Evolutionary conservation across 1,140 invertebrate genomes (phyloP).

Genomic region (Brachionus manjavacas): DNA sequence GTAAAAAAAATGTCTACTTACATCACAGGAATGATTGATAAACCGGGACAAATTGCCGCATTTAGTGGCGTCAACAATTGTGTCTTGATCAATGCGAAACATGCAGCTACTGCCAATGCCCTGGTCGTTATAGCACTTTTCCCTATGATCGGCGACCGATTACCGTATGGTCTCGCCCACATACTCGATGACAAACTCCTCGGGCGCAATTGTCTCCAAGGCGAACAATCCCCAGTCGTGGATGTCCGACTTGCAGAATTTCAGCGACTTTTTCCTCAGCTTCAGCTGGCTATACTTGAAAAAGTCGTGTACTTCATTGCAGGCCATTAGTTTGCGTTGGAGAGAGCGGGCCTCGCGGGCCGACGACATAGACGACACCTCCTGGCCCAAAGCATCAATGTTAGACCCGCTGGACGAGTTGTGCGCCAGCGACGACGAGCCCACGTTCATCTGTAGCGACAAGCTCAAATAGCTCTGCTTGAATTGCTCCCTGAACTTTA

Average conservation of each 20-base stretch:
- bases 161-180: slow-evolving; percentile 93
- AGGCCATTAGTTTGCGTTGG: slow-evolving; percentile 38
- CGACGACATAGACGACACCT: neutral
- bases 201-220: slow-evolving; percentile 93
- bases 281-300: slow-evolving; percentile 49
- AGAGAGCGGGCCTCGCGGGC: slow-evolving; percentile 5
- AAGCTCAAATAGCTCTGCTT: neutral
- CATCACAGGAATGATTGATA: slow-evolving; percentile 99
- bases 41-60: slow-evolving; percentile 95
- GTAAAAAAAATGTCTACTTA: slow-evolving; percentile 65
- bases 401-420: neutral
- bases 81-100: slow-evolving; percentile 92
- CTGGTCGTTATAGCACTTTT: slow-evolving; percentile 87
- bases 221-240: slow-evolving; percentile 99
- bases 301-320: slow-evolving; percentile 20
- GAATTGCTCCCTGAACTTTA: neutral
- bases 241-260: slow-evolving; percentile 93
- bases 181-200: slow-evolving; percentile 99
- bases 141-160: slow-evolving; percentile 85
- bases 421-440: neutral
- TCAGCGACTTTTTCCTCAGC: slow-evolving; percentile 94
- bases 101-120: slow-evolving; percentile 96
- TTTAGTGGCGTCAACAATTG: slow-evolving; percentile 96
- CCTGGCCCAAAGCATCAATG: neutral
- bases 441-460: neutral